A percentile compares a stretch with the other conserved stretches of the same genome.
These are phyloP conservation scores for Hippopotamyrus pictus DNA, from an alignment of 2,797 vertebrate species.

Conservation along the genomic window DNA sequence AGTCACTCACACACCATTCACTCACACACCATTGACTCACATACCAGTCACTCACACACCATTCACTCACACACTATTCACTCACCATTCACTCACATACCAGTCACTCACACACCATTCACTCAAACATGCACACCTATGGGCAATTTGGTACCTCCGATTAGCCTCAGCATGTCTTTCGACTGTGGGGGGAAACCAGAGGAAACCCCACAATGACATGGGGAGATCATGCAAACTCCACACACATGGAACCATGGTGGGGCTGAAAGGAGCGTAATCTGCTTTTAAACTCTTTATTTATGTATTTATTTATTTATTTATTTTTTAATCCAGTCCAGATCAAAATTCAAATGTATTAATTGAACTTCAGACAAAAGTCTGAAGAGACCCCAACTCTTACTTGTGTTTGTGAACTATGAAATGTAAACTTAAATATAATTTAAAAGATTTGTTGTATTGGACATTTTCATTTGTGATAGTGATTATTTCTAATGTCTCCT, in stretches of 20 bases:
- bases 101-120: background rate
- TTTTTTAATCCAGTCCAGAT: background rate
- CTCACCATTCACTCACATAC: background rate
- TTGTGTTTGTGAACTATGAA: background rate
- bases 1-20: background rate
- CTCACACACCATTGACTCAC: background rate
- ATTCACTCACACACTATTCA: background rate
- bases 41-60: too few species aligned
- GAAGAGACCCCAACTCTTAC: background rate
- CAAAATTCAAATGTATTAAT: background rate
- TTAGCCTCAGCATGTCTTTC: background rate
- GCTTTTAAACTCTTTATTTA: background rate
- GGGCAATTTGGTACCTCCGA: background rate
- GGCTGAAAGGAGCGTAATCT: background rate
- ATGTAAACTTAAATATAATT: background rate
- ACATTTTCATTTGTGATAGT: background rate
- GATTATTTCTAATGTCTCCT: background rate
- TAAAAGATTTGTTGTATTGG: background rate
- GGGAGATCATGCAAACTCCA: background rate
- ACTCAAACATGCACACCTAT: background rate
- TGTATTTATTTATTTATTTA: too few species aligned
- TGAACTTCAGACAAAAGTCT: background rate
- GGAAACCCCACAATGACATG: background rate
- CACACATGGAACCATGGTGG: background rate
- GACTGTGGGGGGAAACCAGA: background rate